Conservation (phyloP, 2,113 vertebrate species). For the Rhagologus leucostigma region DNA sequence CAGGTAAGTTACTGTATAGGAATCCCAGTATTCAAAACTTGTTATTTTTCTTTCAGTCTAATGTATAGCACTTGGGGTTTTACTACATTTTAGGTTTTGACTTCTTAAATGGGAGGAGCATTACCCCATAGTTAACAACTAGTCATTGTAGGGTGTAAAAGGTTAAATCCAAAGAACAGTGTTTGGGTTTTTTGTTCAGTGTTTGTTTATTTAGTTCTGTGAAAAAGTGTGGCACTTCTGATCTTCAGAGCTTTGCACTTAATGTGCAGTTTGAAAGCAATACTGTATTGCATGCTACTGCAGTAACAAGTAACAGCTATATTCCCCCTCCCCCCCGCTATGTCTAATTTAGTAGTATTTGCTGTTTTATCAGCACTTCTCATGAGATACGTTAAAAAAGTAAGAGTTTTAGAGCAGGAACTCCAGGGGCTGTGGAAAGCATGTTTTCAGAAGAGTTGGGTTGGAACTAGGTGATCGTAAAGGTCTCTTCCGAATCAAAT, state of each 20-base stretch:
- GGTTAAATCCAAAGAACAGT: background rate
- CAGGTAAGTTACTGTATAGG: conserved; percentile 67
- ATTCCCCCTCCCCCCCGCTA: background rate
- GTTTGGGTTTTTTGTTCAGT: background rate
- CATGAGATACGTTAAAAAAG: background rate
- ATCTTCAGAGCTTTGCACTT: background rate
- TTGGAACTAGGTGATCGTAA: background rate
- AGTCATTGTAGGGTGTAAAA: background rate
- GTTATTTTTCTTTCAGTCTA: background rate
- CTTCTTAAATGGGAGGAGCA: background rate
- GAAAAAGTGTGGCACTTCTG: background rate
- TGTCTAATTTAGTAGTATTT: background rate
- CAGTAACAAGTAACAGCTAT: background rate
- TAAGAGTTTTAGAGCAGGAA: background rate
- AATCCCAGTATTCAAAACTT: background rate
- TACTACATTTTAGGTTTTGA: background rate
- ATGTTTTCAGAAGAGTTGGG: background rate
- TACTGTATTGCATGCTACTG: background rate
- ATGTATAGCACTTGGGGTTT: background rate
- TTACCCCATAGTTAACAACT: background rate
- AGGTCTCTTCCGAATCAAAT: background rate
- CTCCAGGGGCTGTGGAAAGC: background rate
- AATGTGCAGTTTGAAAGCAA: background rate
- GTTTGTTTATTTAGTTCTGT: background rate
- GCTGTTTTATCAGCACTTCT: background rate